phyloP scores from a whole-genome alignment of 2,888 invertebrate species.

The Orthonevra nobilis region DNA sequence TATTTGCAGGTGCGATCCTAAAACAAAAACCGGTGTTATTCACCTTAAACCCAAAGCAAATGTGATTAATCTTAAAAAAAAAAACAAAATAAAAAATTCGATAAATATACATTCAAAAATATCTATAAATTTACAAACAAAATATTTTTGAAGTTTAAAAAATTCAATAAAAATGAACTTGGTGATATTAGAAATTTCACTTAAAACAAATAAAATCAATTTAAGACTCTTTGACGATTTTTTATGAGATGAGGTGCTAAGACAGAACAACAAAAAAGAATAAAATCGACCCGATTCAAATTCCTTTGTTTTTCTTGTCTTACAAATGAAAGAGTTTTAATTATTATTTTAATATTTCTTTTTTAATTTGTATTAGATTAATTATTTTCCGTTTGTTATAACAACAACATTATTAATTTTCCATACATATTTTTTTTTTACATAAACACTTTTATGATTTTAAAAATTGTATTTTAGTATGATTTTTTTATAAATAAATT shows the following conservation, averaged over 20 bases:
- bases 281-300: slow-evolving; percentile 38
- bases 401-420: slow-evolving; percentile 21
- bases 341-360: not conserved
- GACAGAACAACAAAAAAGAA: slow-evolving; percentile 29
- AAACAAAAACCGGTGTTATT: slow-evolving; percentile 58
- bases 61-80: slow-evolving; percentile 65
- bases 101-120: slow-evolving; percentile 35
- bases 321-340: slow-evolving; percentile 13
- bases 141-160: slow-evolving; percentile 54
- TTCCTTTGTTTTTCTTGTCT: slow-evolving; percentile 22
- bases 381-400: slow-evolving; percentile 61
- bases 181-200: slow-evolving; percentile 69
- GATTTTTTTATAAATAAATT: slow-evolving; percentile 16
- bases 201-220: slow-evolving; percentile 14
- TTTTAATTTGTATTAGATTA: slow-evolving; percentile 51
- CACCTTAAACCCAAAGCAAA: slow-evolving; percentile 71
- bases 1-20: slow-evolving; percentile 29
- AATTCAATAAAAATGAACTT: slow-evolving; percentile 26
- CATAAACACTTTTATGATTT: slow-evolving; percentile 29
- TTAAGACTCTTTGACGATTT: slow-evolving; percentile 54
- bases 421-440: slow-evolving; percentile 21
- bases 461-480: slow-evolving; percentile 55
- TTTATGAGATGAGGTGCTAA: slow-evolving; percentile 67
- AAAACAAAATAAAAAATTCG: slow-evolving; percentile 22
- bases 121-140: slow-evolving; percentile 26